phyloP scores from a whole-genome alignment of 2,888 invertebrate genomes.

The Drosophila incognita region DNA sequence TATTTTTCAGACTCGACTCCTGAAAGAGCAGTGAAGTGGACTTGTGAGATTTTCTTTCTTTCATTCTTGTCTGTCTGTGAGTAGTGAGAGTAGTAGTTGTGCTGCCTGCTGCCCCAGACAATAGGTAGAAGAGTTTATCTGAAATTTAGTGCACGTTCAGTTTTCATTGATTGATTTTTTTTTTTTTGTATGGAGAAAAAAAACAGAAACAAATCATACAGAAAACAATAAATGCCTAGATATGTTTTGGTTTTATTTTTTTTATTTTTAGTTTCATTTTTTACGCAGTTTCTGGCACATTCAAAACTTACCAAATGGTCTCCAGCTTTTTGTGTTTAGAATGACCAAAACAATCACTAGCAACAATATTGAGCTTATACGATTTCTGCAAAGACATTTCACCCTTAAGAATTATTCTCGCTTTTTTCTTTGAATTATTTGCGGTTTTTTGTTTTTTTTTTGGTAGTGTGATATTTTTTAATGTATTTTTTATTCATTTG shows the following conservation, averaged over 20 bases:
- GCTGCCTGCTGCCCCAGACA: conserved; percentile 83
- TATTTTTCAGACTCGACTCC: conserved; percentile 66
- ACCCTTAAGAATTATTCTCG: conserved; percentile 87
- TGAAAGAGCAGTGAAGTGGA: conserved; percentile 74
- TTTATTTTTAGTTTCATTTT: conserved; percentile 63
- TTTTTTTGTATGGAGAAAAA: conserved; percentile 44
- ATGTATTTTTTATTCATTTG: conserved; percentile 39
- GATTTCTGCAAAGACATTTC: conserved; percentile 91
- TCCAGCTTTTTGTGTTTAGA: conserved; percentile 85
- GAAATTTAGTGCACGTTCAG: conserved; percentile 85
- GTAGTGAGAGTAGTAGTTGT: conserved; percentile 74
- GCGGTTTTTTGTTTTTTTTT: conserved; percentile 18
- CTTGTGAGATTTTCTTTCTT: conserved; percentile 68
- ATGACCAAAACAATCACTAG: conserved; percentile 85
- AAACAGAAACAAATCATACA: conserved; percentile 73
- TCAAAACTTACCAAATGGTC: conserved; percentile 85
- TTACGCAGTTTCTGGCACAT: conserved; percentile 81
- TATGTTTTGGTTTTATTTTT: conserved; percentile 68
- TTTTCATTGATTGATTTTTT: conserved; percentile 76
- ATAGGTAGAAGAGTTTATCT: conserved; percentile 84
- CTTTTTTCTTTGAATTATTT: conserved; percentile 63
- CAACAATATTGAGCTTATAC: conserved; percentile 85
- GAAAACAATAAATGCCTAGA: conserved; percentile 72
- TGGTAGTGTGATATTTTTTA: conserved; percentile 64
- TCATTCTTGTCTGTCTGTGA: conserved; percentile 78